A percentile compares a stretch with the other conserved stretches of the same genome.
Evolutionary conservation across 2,113 vertebrate genomes (phyloP).

Genomic region (Australoheros scitulus): DNA sequence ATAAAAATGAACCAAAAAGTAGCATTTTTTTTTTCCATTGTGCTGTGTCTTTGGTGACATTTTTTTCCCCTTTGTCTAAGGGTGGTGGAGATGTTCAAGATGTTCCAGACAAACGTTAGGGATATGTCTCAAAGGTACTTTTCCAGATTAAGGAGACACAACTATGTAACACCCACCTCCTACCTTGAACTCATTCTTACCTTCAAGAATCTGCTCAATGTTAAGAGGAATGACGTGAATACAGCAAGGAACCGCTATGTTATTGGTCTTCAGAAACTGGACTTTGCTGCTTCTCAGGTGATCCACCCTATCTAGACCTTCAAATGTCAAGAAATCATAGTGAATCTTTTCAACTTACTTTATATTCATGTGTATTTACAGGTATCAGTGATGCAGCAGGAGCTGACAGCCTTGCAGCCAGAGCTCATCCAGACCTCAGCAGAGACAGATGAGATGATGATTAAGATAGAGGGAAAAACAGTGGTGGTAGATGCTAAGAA

Average conservation of each 20-base stretch:
- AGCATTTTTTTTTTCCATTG: not conserved
- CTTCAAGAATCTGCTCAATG: conserved; percentile 86
- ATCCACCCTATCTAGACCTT: not conserved
- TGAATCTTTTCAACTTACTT: not conserved
- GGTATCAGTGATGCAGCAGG: conserved; percentile 90
- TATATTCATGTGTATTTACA: conserved; percentile 50
- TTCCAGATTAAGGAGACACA: conserved; percentile 83
- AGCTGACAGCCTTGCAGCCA: conserved; percentile 91
- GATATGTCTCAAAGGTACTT: conserved; percentile 84
- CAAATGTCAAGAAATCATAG: not conserved
- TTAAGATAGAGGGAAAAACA: conserved; percentile 88
- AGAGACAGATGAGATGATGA: conserved; percentile 91
- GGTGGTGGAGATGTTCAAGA: conserved; percentile 92
- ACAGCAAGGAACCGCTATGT: conserved; percentile 86
- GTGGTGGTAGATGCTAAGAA: conserved; percentile 91
- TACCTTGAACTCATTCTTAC: conserved; percentile 94
- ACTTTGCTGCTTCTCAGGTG: conserved; percentile 91
- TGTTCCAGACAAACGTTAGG: conserved; percentile 87
- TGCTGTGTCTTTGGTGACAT: not conserved
- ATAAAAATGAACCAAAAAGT: not conserved
- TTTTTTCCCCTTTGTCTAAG: conserved; percentile 66
- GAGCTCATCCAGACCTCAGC: conserved; percentile 88
- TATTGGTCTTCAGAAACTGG: conserved; percentile 88
- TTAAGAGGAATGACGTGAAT: conserved; percentile 87
- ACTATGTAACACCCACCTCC: conserved; percentile 94